Base-by-base conservation (phyloP, 2,797 vertebrate species). In the Poeciliopsis infans region DNA sequence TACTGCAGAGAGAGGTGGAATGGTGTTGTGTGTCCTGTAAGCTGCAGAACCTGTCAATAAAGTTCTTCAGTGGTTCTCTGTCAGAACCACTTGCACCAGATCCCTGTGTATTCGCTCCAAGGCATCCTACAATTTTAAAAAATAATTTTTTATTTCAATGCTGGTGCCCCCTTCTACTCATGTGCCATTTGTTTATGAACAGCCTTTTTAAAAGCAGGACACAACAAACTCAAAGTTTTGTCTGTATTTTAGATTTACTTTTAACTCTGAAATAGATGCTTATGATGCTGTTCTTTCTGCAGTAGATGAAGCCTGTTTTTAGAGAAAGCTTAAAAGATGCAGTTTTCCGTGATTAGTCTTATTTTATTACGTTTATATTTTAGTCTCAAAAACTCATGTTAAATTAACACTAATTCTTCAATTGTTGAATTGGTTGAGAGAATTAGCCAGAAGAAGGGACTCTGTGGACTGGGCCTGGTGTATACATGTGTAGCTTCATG, bases 21-120 rank as follows among this genome's bases (percentile, higher is more conserved):
- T 91, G 93, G 93, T 94, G 93, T 93, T 90, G 93, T 92, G 92
- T 95, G 92, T 93, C 93, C 94, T 94, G 94, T 94, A 94, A 92
- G 93, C 93, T 94, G 90, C 93, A 94, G 92, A 94, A 92, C 93
- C 94, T 95, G 90, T 95, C 93, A 95, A 95, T 95, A 95, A 95
- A 95, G 93, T 89, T 94, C 83, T 93, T 94, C 82, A 88, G 91
- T 90, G 93, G 93, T 94, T 95, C 93, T 51, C 80, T 93, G 93
- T 91, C 86, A 87, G 93, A 94, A 90, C 94, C 83, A 79, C 87
- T 89, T 91, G 83, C 93, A 94, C 88, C 92, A 95, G 91, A 94
- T 93, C 94, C 93, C 86, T 93, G 93, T 95, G 94, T 95, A 93
- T 95, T 95, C 93, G 93, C 94, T 95, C 91, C 88, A 86, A 93